Base-by-base conservation (phyloP, 2,113 vertebrate genomes). In the Lutjanus erythropterus region DNA sequence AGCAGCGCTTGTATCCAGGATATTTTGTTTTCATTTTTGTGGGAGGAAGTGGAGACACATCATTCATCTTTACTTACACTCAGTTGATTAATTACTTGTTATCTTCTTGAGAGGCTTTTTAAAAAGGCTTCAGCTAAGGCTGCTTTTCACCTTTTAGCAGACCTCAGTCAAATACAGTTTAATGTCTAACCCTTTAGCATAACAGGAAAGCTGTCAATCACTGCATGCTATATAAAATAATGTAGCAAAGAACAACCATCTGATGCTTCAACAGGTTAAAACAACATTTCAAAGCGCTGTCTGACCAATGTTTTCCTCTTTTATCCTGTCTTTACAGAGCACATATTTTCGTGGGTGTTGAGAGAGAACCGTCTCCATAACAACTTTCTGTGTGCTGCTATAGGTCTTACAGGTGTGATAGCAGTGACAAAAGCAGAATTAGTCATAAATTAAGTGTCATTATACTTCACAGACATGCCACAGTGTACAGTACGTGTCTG, bases 401-500 rank as follows among this genome's bases (percentile, higher is more conserved):
- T 41, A 71, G 4, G 12, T 37, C 67, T 41, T 47, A 67, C 75
- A 72, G 65, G 72, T 75, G 23, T 37, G 31, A 62, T 11, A 29
- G 49, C 53, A 50, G 71, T 29, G 53, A 49, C 7, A 69, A 72
- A 69, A 72, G 35, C 53, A 44, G 9, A 69, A 81, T 73, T 21
- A 64, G 71, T 68, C 77, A 35, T 19, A 71, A 16, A 80, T n/a
- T 52, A 62, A 62, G 68, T 19, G 68, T 64, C 50, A 68, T 75
- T 59, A 29, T 12, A 71, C 64, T 69, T 76, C 37, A 62, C 42
- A 82, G 79, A 42, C 80, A 64, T 81, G 50, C 64, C 82, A 50
- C 56, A 39, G 74, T 25, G 37, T 44, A 67, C 72, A 56, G 37
- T 44, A 67, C 72, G 52, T 23, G 68, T 87, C 82, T 81, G 75